Conservation (phyloP, 92 coral and sea anemone genomes). For the Palythoa caribaeorum region DNA sequence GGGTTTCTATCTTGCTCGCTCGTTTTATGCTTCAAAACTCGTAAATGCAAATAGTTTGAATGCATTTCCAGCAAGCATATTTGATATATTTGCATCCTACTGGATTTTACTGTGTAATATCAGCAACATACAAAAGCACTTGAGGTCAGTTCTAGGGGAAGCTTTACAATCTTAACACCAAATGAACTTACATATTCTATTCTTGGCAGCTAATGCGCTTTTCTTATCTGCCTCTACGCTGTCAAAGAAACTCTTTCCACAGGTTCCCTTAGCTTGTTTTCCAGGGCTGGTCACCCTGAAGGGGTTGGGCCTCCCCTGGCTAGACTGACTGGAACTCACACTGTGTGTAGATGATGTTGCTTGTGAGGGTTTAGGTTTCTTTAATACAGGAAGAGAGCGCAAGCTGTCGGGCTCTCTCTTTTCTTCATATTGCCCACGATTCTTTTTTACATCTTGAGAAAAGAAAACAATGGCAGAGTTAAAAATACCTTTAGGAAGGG, state of each 20-base stretch:
- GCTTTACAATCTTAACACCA: too few species aligned
- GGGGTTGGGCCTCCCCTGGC: constrained; percentile 90
- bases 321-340: constrained; percentile 61
- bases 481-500: neutral
- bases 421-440: constrained; percentile 12
- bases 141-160: neutral
- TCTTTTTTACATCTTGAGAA: neutral
- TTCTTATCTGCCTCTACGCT: constrained; percentile 91
- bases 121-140: neutral
- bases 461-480: neutral
- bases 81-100: too few species aligned
- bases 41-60: too few species aligned
- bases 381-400: constrained; percentile 16
- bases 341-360: constrained; percentile 55
- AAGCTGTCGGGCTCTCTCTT: neutral
- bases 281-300: constrained; percentile 81
- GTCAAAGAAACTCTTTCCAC: constrained; percentile 90
- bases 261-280: constrained; percentile 58
- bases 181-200: constrained; percentile 72
- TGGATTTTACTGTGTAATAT: neutral
- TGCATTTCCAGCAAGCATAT: too few species aligned
- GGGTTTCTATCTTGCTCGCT: too few species aligned
- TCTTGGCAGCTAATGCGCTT: constrained; percentile 60
- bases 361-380: constrained; percentile 60
- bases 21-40: too few species aligned